Evolutionary conservation across 2,113 vertebrate genomes (phyloP).

Genomic region (Pluvialis apricaria): DNA sequence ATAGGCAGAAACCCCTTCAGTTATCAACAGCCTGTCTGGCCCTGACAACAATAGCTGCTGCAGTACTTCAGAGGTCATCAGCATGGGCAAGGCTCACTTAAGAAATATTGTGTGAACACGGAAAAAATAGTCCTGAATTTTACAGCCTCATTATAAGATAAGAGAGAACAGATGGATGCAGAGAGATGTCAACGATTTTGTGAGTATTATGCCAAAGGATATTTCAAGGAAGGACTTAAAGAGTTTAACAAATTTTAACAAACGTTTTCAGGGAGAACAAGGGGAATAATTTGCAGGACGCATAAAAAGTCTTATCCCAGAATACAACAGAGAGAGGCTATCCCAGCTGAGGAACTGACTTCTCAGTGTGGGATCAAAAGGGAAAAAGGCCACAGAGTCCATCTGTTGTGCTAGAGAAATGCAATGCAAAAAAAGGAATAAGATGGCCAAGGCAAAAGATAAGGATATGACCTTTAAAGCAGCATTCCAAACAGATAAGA

Average conservation of each 20-base stretch:
- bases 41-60: not conserved
- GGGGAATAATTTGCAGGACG: not conserved
- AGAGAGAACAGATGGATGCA: conserved; percentile 16
- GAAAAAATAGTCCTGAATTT: not conserved
- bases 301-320: not conserved
- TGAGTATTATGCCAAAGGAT: not conserved
- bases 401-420: conserved; percentile 1
- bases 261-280: not conserved
- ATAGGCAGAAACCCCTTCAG: not conserved
- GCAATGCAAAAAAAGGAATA: not conserved
- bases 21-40: not conserved
- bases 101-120: not conserved
- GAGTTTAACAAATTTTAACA: not conserved
- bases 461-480: not conserved
- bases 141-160: not conserved
- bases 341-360: not conserved
- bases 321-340: not conserved
- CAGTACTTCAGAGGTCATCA: not conserved
- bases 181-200: not conserved
- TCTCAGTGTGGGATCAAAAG: not conserved
- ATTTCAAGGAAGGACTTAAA: conserved; percentile 17
- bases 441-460: not conserved
- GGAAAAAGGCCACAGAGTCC: not conserved
- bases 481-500: not conserved
- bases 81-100: not conserved